phyloP scores from a whole-genome alignment of 2,797 vertebrate species.

The Lates japonicus region DNA sequence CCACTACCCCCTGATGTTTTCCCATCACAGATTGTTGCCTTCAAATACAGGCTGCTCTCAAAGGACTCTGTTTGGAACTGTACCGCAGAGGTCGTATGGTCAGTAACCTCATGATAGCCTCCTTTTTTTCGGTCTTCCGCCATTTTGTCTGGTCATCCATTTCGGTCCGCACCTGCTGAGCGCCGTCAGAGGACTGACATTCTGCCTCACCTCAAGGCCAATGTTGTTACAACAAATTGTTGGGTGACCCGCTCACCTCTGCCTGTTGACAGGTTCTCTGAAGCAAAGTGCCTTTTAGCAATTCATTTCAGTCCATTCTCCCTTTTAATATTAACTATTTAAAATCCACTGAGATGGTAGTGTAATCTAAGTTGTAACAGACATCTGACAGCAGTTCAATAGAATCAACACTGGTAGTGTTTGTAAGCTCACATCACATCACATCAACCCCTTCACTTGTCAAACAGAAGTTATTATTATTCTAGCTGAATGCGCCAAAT shows the following conservation, averaged over 20 bases:
- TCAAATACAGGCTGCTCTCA: conserved; percentile 40
- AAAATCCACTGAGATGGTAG: background rate
- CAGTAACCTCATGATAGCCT: conserved; percentile 44
- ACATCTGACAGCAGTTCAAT: background rate
- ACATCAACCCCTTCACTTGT: background rate
- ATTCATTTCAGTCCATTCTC: conserved; percentile 5
- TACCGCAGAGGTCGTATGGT: conserved; percentile 40
- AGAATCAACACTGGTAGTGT: background rate
- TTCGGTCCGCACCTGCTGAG: conserved; percentile 61
- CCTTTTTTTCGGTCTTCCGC: conserved; percentile 40
- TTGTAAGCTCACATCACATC: background rate
- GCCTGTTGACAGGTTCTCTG: conserved; percentile 37
- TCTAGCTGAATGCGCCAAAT: background rate
- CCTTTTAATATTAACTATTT: conserved; percentile 19
- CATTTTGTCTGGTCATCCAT: conserved; percentile 60
- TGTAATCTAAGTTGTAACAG: background rate
- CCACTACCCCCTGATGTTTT: conserved; percentile 63
- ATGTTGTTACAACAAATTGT: conserved; percentile 34
- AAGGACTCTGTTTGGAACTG: conserved; percentile 43
- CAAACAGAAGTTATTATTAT: background rate
- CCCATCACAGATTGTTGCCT: conserved; percentile 63
- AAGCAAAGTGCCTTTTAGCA: conserved; percentile 38
- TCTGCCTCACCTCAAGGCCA: conserved; percentile 39
- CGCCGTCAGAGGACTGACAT: conserved; percentile 41
- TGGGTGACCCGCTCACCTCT: conserved; percentile 26